Conservation (phyloP, 1,140 invertebrate genomes). For the Cheumatopsyche charites region DNA sequence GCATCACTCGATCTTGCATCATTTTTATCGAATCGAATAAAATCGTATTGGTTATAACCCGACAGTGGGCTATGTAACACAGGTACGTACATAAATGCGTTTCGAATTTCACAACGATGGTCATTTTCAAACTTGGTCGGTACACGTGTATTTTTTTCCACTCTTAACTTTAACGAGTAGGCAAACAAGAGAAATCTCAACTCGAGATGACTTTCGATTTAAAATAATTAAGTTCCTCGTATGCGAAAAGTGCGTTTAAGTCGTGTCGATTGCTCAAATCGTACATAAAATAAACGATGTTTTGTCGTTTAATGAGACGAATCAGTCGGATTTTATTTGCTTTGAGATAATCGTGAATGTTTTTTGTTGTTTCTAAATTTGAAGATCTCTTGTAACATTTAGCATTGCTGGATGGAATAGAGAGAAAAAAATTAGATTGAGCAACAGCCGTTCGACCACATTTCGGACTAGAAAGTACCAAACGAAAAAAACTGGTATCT, state of each 20-base stretch:
- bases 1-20: too few species aligned
- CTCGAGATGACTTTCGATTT: not conserved
- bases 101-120: not conserved
- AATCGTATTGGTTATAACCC: too few species aligned
- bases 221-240: not conserved
- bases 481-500: not conserved
- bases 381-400: not conserved
- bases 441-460: slow-evolving; percentile 1
- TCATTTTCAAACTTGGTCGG: not conserved
- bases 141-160: not conserved
- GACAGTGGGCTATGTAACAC: too few species aligned
- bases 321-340: too few species aligned
- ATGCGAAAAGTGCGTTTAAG: not conserved
- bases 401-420: not conserved
- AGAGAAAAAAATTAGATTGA: not conserved
- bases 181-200: slow-evolving; percentile 8
- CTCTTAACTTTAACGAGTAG: not conserved
- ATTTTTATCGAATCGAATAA: too few species aligned
- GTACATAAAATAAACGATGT: too few species aligned
- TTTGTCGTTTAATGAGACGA: too few species aligned
- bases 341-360: too few species aligned
- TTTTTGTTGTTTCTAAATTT: too few species aligned
- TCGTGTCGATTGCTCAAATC: too few species aligned
- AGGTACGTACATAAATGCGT: too few species aligned
- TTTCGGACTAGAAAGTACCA: slow-evolving; percentile 17